Conservation (phyloP, 2,113 vertebrate species). For the Tachysurus vachellii region DNA sequence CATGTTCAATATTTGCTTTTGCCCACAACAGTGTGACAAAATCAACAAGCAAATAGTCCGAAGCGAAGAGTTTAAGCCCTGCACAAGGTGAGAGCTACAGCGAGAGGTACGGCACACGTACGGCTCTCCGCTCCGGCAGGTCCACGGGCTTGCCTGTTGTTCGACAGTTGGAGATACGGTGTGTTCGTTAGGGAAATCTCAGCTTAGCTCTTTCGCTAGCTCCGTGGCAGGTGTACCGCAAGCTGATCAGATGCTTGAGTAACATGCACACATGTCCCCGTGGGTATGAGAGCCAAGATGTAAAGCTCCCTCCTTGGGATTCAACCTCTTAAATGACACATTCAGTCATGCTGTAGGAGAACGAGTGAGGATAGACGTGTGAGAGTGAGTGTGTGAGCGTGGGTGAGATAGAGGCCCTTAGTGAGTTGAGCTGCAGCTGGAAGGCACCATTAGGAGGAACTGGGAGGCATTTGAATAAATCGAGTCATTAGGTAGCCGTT, state of each 20-base stretch:
- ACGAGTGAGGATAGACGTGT: conserved; percentile 39
- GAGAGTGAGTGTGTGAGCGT: conserved; percentile 17
- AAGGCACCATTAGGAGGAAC: conserved; percentile 87
- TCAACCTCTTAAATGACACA: conserved; percentile 49
- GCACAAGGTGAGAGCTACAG: conserved; percentile 8
- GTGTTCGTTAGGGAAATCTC: conserved; percentile 42
- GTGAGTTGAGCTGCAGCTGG: conserved; percentile 83
- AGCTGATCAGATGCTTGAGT: conserved; percentile 56
- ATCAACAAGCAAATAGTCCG: conserved; percentile 20
- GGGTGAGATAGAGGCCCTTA: conserved; percentile 43
- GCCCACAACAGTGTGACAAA: conserved; percentile 2
- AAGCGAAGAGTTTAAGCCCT: neutral
- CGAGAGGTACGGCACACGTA: neutral
- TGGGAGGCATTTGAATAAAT: conserved; percentile 85
- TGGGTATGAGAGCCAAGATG: conserved; percentile 47
- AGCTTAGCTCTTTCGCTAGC: conserved; percentile 6
- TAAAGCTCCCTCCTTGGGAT: conserved; percentile 49
- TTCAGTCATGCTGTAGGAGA: conserved; percentile 43
- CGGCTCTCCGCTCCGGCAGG: neutral
- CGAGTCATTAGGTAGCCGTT: conserved; percentile 92
- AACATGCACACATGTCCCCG: conserved; percentile 46
- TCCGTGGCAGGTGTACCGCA: conserved; percentile 40
- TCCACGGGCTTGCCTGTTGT: conserved; percentile 11
- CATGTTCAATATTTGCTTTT: conserved; percentile 32
- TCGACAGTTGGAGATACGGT: conserved; percentile 5